phyloP scores from a whole-genome alignment of 2,888 invertebrate species.

The Ganaspis brasiliensis region DNA sequence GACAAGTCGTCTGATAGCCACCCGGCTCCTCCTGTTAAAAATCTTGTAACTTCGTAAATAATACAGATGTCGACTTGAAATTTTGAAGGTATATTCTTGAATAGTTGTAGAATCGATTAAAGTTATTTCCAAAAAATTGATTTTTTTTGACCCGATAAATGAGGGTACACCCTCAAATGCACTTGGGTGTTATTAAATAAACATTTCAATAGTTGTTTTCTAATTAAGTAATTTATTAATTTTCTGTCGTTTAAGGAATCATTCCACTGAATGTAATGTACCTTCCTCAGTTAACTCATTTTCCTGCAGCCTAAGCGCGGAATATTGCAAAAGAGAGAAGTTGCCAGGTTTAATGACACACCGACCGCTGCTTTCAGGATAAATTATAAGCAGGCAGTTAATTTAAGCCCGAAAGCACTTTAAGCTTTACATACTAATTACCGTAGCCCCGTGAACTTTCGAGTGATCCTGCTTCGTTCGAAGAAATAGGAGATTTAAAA shows the following conservation, averaged over 20 bases:
- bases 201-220: too few relatives aligned
- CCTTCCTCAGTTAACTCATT: constrained; percentile 10
- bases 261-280: not conserved
- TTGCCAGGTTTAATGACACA: constrained; percentile 47
- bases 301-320: not conserved
- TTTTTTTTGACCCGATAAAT: too few relatives aligned
- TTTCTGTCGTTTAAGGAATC: not conserved
- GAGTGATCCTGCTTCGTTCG: constrained; percentile 10
- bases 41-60: too few relatives aligned
- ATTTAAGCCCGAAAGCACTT: constrained; percentile 59
- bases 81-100: too few relatives aligned
- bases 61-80: too few relatives aligned
- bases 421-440: constrained; percentile 39
- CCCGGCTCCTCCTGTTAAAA: too few relatives aligned
- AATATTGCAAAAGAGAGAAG: constrained; percentile 9
- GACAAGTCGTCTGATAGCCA: too few relatives aligned
- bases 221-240: too few relatives aligned
- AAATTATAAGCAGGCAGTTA: constrained; percentile 65
- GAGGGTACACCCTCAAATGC: too few relatives aligned
- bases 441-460: constrained; percentile 21
- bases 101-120: too few relatives aligned
- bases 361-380: constrained; percentile 53
- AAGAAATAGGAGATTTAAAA: constrained; percentile 13
- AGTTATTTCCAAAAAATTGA: too few relatives aligned
- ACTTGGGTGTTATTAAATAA: too few relatives aligned